Conservation (phyloP, 1,140 invertebrate genomes). For the Oryctes rhinoceros region DNA sequence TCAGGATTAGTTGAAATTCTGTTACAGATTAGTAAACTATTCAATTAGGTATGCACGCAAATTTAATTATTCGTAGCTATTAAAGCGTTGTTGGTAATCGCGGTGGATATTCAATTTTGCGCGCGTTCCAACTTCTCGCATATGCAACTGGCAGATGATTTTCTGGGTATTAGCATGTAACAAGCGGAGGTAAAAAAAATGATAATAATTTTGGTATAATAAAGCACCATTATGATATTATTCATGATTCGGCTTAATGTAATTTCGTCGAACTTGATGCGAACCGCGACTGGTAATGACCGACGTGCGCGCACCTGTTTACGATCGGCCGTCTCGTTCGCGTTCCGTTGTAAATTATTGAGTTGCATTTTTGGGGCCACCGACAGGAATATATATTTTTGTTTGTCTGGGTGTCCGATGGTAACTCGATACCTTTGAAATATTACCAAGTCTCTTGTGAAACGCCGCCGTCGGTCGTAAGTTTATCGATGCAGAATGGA, state of each 20-base stretch:
- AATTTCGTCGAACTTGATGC: slow-evolving; percentile 5
- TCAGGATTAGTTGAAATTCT: no score
- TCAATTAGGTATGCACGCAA: no score
- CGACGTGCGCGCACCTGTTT: slow-evolving; percentile 22
- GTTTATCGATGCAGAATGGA: slow-evolving; percentile 27
- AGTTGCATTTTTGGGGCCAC: slow-evolving; percentile 29
- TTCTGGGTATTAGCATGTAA: no score
- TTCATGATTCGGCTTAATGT: background rate
- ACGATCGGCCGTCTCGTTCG: slow-evolving; percentile 20
- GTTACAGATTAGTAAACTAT: no score
- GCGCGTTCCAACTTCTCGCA: no score
- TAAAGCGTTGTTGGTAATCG: no score
- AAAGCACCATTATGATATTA: background rate
- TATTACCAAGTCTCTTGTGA: slow-evolving; percentile 27
- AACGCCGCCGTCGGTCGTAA: slow-evolving; percentile 19
- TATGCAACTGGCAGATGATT: no score
- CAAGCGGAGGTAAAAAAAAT: no score
- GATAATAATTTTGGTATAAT: no score
- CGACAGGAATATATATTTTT: slow-evolving; percentile 35
- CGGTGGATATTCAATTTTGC: no score
- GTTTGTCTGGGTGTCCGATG: slow-evolving; percentile 32
- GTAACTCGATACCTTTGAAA: slow-evolving; percentile 35
- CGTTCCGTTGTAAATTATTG: slow-evolving; percentile 18
- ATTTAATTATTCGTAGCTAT: no score
- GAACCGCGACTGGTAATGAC: background rate